Evolutionary conservation across 2,797 vertebrate species (phyloP), one percentile per base, ranked within the genome.

Genomic region (Enteromius thamalakanensis): DNA sequence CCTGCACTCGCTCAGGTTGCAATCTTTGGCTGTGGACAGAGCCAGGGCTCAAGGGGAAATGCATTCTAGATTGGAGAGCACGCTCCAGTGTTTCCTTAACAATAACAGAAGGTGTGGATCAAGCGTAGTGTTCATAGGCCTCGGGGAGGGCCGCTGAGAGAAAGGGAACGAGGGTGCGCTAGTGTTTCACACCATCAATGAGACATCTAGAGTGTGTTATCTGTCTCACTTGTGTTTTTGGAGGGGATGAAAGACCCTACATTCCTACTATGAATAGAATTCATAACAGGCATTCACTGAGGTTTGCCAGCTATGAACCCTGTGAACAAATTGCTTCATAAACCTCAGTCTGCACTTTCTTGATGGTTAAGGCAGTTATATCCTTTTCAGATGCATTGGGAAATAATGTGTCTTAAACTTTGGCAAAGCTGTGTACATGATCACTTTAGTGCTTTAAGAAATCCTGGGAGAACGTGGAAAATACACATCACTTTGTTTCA

Each of bases 291-390:
- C 76, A 80, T 90, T 89, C 79, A 87, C 88, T 90, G 67, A 86
- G 88, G 87, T 87, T 81, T 88, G 86, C 81, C 89, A 81, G 68
- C 81, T 83, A 76, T 65, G 58, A 86, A 91, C 89, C 80, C 83
- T 88, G 79, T 83, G 58, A 89, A 86, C 88, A 90, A 87, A 87
- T 88, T 81, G 76, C 72, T 84, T 86, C 84, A 89, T 90, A 91
- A 91, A 91, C 86, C 79, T 81, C 89, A 90, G 89, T 90, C 71
- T 90, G 87, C 80, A 87, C 84, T 90, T 90, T 88, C 90, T 79
- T 87, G 88, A 86, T 87, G 90, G 85, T 87, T 89, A 89, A 88
- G 83, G 79, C 81, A 93, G 89, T 79, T 88, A 82, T 86, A 88
- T 90, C 89, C 87, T 76, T 42, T 87, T 65, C 60, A 55, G 47